phyloP scores from a whole-genome alignment of 2,113 vertebrate species.

The Megaleporinus macrocephalus region DNA sequence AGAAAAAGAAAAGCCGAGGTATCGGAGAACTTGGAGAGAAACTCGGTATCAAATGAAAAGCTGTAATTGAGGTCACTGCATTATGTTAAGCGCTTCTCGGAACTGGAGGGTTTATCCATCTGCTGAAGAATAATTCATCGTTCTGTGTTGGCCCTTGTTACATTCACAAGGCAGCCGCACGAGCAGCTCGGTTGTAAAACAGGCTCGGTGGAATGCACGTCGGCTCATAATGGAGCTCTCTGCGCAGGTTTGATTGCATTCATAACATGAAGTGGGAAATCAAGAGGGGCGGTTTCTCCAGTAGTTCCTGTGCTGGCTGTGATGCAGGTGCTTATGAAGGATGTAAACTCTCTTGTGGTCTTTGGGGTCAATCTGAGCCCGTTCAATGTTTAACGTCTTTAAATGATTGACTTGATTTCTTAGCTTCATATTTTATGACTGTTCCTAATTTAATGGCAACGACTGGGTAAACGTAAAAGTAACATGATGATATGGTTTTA shows the following conservation, averaged over 20 bases:
- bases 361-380: too few relatives aligned
- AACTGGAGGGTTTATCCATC: slow-evolving; percentile 10
- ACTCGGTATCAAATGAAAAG: neutral
- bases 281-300: neutral
- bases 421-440: too few relatives aligned
- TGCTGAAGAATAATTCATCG: slow-evolving; percentile 2
- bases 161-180: neutral
- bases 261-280: neutral
- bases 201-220: neutral
- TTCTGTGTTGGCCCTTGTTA: neutral
- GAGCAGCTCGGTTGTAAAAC: neutral
- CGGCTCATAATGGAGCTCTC: neutral
- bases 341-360: too few relatives aligned
- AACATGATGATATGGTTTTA: too few relatives aligned
- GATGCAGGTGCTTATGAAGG: too few relatives aligned
- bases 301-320: too few relatives aligned
- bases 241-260: neutral
- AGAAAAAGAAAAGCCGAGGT: neutral
- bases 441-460: too few relatives aligned
- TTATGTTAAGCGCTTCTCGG: slow-evolving; percentile 3
- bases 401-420: too few relatives aligned
- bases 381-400: too few relatives aligned
- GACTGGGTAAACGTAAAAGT: too few relatives aligned
- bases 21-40: neutral
- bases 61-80: slow-evolving; percentile 24